Percentiles rank a stretch among this genome's conserved stretches.
phyloP scores from a whole-genome alignment of 2,113 vertebrate genomes.

The Sapajus apella region DNA sequence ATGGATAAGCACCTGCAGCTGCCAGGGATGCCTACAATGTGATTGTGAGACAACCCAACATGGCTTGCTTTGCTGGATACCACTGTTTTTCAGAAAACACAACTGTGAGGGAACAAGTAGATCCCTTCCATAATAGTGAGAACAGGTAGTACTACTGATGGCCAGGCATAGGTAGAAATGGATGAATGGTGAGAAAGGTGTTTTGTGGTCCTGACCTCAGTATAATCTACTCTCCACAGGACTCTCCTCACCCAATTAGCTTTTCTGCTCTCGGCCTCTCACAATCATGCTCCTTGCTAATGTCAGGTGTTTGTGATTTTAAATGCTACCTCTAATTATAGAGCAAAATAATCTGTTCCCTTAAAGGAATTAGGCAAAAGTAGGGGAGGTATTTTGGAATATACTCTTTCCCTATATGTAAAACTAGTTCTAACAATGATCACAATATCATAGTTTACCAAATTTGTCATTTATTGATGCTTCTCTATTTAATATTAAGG shows the following conservation, averaged over 20 bases:
- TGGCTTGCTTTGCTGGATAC: neutral
- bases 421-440: neutral
- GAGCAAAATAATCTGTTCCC: neutral
- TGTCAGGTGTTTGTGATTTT: neutral
- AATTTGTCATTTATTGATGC: neutral
- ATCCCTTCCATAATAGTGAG: neutral
- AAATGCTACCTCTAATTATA: neutral
- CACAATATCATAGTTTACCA: neutral
- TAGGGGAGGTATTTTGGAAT: neutral
- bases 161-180: neutral
- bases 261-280: neutral
- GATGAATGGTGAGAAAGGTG: neutral
- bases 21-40: neutral
- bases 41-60: neutral
- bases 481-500: neutral
- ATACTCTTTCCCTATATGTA: neutral
- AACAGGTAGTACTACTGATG: neutral
- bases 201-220: neutral
- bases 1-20: neutral
- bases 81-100: conserved; percentile 35
- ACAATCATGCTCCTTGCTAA: neutral
- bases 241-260: neutral
- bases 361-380: neutral
- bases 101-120: neutral
- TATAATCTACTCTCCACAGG: neutral